phyloP scores from a whole-genome alignment of 2,797 vertebrate species.

The Rhinatrema bivittatum region DNA sequence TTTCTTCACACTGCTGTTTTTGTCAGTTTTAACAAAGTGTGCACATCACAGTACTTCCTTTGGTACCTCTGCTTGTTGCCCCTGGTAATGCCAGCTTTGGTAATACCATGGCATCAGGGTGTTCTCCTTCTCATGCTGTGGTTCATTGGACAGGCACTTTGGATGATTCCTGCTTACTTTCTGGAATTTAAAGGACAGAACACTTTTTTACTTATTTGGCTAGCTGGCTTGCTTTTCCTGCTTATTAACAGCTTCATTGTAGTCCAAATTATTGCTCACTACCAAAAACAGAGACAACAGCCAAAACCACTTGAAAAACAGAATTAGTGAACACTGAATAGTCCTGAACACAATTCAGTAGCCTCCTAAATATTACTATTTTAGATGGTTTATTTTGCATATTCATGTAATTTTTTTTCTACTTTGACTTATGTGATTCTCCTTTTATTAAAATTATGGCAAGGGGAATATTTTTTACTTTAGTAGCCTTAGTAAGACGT shows the following conservation, averaged over 20 bases:
- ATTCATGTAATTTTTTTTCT: too few relatives aligned
- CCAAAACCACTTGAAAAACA: conserved; percentile 24
- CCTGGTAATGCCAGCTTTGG: conserved; percentile 69
- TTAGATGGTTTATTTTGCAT: too few relatives aligned
- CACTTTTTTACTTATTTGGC: conserved; percentile 78
- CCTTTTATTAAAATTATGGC: too few relatives aligned
- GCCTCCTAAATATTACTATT: too few relatives aligned
- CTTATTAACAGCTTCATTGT: conserved; percentile 76
- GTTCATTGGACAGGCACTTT: conserved; percentile 78
- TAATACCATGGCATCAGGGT: conserved; percentile 53
- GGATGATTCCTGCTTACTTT: conserved; percentile 79
- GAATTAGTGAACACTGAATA: conserved; percentile 18
- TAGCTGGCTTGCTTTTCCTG: conserved; percentile 79
- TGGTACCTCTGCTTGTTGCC: conserved; percentile 94
- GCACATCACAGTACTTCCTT: conserved; percentile 91
- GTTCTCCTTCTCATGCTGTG: conserved; percentile 66
- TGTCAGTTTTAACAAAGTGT: conserved; percentile 96
- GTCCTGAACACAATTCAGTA: too few relatives aligned
- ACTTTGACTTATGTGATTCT: too few relatives aligned
- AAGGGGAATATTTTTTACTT: too few relatives aligned
- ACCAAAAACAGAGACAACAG: conserved; percentile 36
- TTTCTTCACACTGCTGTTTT: conserved; percentile 86
- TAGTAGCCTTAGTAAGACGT: too few relatives aligned
- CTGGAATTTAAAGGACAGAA: conserved; percentile 86
- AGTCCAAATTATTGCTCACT: conserved; percentile 75